Percentiles rank a stretch among this genome's conserved stretches.
phyloP scores from a whole-genome alignment of 2,888 invertebrate genomes.

The Acanthococcus lagerstroemiae region DNA sequence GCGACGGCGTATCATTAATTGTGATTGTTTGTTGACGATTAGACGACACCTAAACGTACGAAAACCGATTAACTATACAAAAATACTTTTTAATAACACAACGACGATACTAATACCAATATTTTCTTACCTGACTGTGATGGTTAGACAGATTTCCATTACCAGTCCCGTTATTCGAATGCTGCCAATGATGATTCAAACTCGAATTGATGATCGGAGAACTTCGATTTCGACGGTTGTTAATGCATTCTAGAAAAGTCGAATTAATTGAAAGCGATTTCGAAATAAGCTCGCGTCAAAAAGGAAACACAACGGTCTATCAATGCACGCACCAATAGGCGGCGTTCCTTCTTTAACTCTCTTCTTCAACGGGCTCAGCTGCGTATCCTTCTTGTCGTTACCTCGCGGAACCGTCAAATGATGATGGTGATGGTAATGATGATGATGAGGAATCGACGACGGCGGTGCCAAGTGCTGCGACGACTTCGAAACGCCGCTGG shows the following conservation, averaged over 20 bases:
- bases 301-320: neutral
- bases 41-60: constrained; percentile 5
- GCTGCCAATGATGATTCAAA: constrained; percentile 21
- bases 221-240: constrained; percentile 13
- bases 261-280: neutral
- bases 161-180: neutral
- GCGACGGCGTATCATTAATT: constrained; percentile 89
- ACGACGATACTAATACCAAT: neutral
- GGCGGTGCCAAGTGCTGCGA: constrained; percentile 30
- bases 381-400: constrained; percentile 62
- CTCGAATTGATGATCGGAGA: neutral
- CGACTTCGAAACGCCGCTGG: constrained; percentile 31
- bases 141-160: constrained; percentile 5
- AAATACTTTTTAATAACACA: neutral
- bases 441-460: constrained; percentile 33
- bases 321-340: constrained; percentile 46
- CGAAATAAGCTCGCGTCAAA: neutral
- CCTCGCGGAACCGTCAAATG: constrained; percentile 47
- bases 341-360: constrained; percentile 93
- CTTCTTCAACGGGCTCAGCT: constrained; percentile 92
- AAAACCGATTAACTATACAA: neutral
- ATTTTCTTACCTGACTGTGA: constrained; percentile 2
- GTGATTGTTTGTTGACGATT: constrained; percentile 74
- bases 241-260: constrained; percentile 3
- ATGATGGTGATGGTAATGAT: constrained; percentile 48